Conservation (phyloP, 2,888 invertebrate genomes). For the Caenorhabditis sinica region DNA sequence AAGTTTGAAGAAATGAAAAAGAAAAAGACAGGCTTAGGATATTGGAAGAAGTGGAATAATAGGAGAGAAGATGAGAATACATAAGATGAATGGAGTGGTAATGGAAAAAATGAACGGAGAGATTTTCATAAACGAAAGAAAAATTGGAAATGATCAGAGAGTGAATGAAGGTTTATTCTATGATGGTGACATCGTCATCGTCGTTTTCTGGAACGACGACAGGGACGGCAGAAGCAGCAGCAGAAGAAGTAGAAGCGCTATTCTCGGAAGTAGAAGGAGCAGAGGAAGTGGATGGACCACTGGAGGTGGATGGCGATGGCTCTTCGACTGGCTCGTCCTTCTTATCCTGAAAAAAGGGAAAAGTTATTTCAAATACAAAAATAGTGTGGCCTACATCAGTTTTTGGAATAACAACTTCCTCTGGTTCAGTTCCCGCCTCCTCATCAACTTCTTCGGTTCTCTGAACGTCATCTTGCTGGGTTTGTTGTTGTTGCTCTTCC, state of each 20-base stretch:
- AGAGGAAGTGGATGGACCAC: not conserved
- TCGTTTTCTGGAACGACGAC: not conserved
- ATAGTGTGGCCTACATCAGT: not conserved
- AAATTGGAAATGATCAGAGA: not conserved
- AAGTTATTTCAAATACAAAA: not conserved
- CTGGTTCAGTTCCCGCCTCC: not conserved
- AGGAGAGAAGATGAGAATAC: not conserved
- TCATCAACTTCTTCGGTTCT: not conserved
- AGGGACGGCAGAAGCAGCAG: not conserved
- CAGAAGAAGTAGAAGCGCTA: not conserved
- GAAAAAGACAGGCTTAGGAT: not conserved
- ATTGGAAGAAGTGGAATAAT: not conserved
- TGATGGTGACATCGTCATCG: conserved; percentile 25
- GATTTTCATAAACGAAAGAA: conserved; percentile 16
- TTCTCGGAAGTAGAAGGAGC: not conserved
- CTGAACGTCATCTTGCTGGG: not conserved
- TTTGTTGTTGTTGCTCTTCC: not conserved
- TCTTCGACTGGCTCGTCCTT: not conserved
- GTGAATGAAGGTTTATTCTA: not conserved
- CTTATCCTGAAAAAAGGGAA: not conserved
- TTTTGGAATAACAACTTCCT: not conserved
- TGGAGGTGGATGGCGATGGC: not conserved
- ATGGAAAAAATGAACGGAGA: conserved; percentile 25
- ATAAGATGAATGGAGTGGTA: conserved; percentile 5
- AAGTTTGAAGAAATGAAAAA: not conserved